Evolutionary conservation across 2,113 vertebrate species (phyloP).

Genomic region (Callipepla squamata): DNA sequence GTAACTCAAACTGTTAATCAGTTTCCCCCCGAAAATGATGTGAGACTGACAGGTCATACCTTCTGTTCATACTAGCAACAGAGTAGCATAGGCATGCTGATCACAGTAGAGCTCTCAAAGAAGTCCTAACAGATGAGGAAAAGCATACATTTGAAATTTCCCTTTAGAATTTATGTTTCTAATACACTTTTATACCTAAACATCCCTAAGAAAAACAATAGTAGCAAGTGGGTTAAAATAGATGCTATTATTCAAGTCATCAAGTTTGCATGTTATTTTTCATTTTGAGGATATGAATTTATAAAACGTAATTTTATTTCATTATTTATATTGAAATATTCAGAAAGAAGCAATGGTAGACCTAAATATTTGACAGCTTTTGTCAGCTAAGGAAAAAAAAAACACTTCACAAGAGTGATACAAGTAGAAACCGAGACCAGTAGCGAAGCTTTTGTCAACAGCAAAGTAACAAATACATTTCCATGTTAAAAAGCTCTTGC

Average conservation of each 20-base stretch:
- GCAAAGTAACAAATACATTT: neutral
- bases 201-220: neutral
- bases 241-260: neutral
- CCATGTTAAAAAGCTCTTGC: neutral
- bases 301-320: neutral
- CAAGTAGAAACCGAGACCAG: neutral
- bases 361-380: neutral
- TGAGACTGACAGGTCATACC: neutral
- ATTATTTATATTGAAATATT: neutral
- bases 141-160: neutral
- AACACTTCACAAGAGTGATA: neutral
- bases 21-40: neutral
- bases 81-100: neutral
- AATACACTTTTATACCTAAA: neutral
- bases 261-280: neutral
- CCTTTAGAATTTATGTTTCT: neutral
- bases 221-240: fast-evolving
- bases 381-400: neutral
- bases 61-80: neutral
- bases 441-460: neutral
- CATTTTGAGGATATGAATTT: neutral
- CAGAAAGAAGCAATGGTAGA: neutral
- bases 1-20: neutral
- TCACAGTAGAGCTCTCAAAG: neutral
- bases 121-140: neutral